Evolutionary conservation across 2,113 vertebrate genomes (phyloP), one percentile per base, ranked within the genome.

Genomic region (Fulmarus glacialis): DNA sequence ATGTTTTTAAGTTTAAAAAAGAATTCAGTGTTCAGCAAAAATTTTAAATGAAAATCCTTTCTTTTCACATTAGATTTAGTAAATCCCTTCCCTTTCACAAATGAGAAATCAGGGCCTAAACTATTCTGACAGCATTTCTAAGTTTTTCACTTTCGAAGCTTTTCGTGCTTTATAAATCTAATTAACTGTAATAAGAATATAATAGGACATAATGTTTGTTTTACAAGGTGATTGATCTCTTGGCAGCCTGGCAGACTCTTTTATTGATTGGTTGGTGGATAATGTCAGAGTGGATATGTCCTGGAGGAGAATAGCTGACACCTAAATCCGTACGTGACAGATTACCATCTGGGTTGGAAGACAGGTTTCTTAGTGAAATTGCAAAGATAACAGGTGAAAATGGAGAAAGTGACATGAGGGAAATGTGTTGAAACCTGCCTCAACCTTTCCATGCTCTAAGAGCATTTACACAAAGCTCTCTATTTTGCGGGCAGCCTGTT

Each of bases 291-390:
- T 88, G 90, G 93, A 96, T 96, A 92, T 97, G 92, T 96, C 97
- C 96, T 91, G 82, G 56, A 97, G 97, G 90, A 86, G 94, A 96
- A 96, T 92, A 92, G 84, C 82, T 97, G 97, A 97, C 93, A 95
- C 90, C 89, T 97, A 97, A 97, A 98, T 97, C 93, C 96, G 62
- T 91, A 58, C 81, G 93, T 98, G 96, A 98, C 95, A 97, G 93
- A 96, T 97, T 95, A 91, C 93, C 90, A 84, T 94, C 95, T 93
- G 92, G 88, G 90, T 97, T 95, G 96, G 94, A 95, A 95, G 91
- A 83, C 96, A 93, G 72, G 82, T 95, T 96, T 89, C 90, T 93
- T 92, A 18, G 1, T 82, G 80, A 91, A 96, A 95, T 83, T 82
- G 91, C 27, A 85, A 88, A 96, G 91, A 96, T 89, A 97, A 93